Evolutionary conservation across 2,797 vertebrate genomes (phyloP).

Genomic region (Aldrovandia affinis): DNA sequence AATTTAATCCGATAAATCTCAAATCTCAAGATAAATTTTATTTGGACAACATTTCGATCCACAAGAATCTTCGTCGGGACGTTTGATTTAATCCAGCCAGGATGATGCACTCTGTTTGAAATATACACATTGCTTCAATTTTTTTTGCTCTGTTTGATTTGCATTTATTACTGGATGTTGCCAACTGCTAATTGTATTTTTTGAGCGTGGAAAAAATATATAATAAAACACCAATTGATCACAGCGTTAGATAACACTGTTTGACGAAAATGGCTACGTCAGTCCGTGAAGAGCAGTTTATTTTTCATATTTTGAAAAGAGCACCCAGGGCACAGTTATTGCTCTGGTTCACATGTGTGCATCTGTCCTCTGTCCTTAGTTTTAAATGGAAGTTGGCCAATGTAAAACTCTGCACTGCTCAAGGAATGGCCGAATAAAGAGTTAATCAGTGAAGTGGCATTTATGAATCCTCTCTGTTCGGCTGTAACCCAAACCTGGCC

Average conservation of each 20-base stretch:
- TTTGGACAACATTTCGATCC: too few species aligned
- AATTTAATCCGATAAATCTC: too few species aligned
- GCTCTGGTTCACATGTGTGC: neutral
- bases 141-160: neutral
- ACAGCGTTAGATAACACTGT: too few species aligned
- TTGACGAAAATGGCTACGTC: too few species aligned
- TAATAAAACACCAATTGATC: too few species aligned
- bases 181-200: neutral
- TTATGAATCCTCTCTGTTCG: neutral
- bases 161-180: neutral
- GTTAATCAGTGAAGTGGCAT: neutral
- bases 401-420: neutral
- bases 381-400: neutral
- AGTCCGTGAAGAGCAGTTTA: too few species aligned
- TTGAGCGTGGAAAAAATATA: neutral
- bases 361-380: neutral
- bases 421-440: neutral
- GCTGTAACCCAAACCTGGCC: constrained; percentile 12
- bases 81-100: neutral
- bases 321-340: too few species aligned
- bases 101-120: neutral
- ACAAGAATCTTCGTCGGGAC: too few species aligned
- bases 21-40: too few species aligned
- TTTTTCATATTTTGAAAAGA: too few species aligned
- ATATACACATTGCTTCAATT: neutral